Evolutionary conservation across 1,140 invertebrate species (phyloP).

Genomic region (Dinoponera quadriceps): DNA sequence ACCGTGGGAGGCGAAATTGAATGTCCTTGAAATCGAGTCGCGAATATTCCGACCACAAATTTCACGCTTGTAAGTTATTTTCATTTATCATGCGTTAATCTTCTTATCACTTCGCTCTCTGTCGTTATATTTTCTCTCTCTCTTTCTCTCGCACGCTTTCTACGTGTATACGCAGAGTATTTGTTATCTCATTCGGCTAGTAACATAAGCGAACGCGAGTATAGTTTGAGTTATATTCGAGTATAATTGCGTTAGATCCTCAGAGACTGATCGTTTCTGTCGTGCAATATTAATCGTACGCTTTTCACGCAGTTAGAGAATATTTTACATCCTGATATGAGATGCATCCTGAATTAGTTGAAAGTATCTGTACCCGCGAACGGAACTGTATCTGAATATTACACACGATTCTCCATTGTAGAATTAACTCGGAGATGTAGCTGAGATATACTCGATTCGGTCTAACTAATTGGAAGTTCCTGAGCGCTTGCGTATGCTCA

Average conservation of each 20-base stretch:
- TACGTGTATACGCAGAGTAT: neutral
- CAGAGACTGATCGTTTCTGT: neutral
- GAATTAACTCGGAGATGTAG: slow-evolving; percentile 1
- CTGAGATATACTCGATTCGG: slow-evolving; percentile 18
- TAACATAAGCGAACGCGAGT: neutral
- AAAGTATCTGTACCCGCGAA: slow-evolving; percentile 8
- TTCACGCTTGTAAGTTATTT: neutral
- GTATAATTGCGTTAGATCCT: slow-evolving; percentile 10
- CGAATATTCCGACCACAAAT: slow-evolving; percentile 7
- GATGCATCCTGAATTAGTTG: neutral
- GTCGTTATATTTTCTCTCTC: neutral
- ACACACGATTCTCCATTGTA: neutral
- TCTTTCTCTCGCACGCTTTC: neutral
- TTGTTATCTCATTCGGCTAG: slow-evolving; percentile 4
- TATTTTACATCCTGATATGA: neutral
- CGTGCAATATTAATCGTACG: slow-evolving; percentile 9
- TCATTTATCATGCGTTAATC: neutral
- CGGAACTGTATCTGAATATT: neutral
- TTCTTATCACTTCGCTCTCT: neutral
- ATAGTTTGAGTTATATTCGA: neutral
- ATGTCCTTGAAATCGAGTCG: slow-evolving; percentile 1
- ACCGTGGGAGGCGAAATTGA: slow-evolving; percentile 5
- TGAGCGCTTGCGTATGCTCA: slow-evolving; percentile 40
- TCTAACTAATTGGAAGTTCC: slow-evolving; percentile 54
- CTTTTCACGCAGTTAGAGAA: neutral